Evolutionary conservation across 2,797 vertebrate genomes (phyloP).

Genomic region (Champsocephalus gunnari): DNA sequence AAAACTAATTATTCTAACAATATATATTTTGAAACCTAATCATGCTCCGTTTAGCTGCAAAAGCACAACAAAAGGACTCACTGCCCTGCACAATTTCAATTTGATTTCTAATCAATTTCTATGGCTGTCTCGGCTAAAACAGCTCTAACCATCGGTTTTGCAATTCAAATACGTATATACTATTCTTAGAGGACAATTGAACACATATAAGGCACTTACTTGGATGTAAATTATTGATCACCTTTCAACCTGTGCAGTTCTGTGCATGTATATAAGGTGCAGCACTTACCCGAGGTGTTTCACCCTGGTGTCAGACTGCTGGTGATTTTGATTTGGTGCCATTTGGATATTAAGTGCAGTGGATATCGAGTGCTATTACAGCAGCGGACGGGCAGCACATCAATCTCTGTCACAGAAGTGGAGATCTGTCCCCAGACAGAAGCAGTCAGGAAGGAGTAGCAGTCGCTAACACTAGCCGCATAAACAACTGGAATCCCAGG

Average conservation of each 20-base stretch:
- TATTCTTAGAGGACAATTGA: slow-evolving; percentile 62
- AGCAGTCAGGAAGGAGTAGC: slow-evolving; percentile 40
- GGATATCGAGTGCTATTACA: slow-evolving; percentile 72
- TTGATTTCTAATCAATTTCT: slow-evolving; percentile 51
- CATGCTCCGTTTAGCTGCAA: slow-evolving; percentile 26
- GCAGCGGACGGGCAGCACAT: slow-evolving; percentile 65
- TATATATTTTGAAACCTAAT: slow-evolving; percentile 40
- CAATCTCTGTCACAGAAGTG: slow-evolving; percentile 75
- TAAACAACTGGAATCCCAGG: slow-evolving; percentile 52
- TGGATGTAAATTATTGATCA: slow-evolving; percentile 75
- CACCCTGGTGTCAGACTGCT: slow-evolving; percentile 42
- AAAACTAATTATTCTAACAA: slow-evolving; percentile 34
- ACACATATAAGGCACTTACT: slow-evolving; percentile 63
- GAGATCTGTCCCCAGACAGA: slow-evolving; percentile 64
- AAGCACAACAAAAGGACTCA: slow-evolving; percentile 30
- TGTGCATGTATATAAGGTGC: slow-evolving; percentile 70
- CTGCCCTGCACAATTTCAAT: slow-evolving; percentile 44
- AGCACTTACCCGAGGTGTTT: slow-evolving; percentile 56
- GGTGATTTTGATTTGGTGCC: slow-evolving; percentile 74
- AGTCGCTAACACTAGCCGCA: slow-evolving; percentile 43
- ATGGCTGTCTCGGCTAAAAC: slow-evolving; percentile 54
- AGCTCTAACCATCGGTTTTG: slow-evolving; percentile 34
- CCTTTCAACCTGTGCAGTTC: slow-evolving; percentile 42
- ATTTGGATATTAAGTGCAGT: slow-evolving; percentile 79
- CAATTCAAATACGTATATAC: slow-evolving; percentile 56